These are phyloP conservation scores for Lepidocyrtoides sp. DNA, from an alignment of 2,888 invertebrate genomes.

Conservation along the genomic window DNA sequence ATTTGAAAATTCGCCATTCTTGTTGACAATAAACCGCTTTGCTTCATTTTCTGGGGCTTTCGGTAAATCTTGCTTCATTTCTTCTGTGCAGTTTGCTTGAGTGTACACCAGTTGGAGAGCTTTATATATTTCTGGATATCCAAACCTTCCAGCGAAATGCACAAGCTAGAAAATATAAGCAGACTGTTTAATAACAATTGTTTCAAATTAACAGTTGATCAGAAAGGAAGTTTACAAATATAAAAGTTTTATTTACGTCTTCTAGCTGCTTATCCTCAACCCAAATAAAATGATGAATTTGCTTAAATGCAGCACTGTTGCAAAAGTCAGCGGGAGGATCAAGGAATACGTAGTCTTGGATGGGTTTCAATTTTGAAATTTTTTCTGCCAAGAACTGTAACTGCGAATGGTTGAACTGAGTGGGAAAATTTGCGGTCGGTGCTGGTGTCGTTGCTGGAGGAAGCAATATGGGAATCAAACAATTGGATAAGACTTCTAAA, in stretches of 20 bases:
- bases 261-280: neutral
- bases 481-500: neutral
- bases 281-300: conserved; percentile 40
- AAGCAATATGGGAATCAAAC: neutral
- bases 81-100: neutral
- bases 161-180: conserved; percentile 30
- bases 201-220: too few relatives aligned
- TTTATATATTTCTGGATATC: neutral
- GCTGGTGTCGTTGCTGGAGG: neutral
- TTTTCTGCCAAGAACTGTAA: too few relatives aligned
- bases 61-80: neutral
- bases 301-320: neutral
- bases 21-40: neutral
- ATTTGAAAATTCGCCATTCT: neutral
- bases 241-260: conserved; percentile 52
- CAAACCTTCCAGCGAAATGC: neutral
- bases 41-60: neutral
- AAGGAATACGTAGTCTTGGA: neutral
- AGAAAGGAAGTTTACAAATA: too few relatives aligned
- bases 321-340: neutral
- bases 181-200: neutral
- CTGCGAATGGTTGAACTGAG: neutral
- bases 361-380: too few relatives aligned
- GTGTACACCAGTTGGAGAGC: neutral
- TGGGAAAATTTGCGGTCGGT: neutral